Conservation (phyloP, 2,888 invertebrate species). For the Andrena flavipes region DNA sequence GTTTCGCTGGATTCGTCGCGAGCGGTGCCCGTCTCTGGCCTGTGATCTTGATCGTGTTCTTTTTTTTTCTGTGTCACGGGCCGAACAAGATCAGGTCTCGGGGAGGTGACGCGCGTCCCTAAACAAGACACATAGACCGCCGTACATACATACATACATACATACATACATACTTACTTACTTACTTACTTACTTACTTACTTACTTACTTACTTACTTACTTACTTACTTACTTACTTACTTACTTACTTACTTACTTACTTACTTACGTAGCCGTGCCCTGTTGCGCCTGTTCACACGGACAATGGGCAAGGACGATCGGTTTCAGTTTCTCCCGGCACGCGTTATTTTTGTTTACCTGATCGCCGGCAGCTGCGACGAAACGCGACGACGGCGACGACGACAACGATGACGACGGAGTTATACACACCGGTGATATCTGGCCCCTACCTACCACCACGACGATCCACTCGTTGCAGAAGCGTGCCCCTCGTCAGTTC, state of each 20-base stretch:
- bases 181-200: too few species aligned
- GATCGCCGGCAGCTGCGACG: slow-evolving; percentile 25
- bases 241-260: too few species aligned
- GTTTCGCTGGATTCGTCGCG: slow-evolving; percentile 1
- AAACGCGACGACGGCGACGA: background rate
- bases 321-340: slow-evolving; percentile 40
- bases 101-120: slow-evolving; percentile 49
- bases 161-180: too few species aligned
- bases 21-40: background rate
- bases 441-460: background rate
- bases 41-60: slow-evolving; percentile 60
- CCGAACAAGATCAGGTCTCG: slow-evolving; percentile 30
- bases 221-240: too few species aligned
- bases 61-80: slow-evolving; percentile 65
- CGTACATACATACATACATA: too few species aligned
- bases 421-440: too few species aligned
- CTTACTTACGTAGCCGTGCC: background rate
- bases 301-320: slow-evolving; percentile 66
- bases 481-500: background rate
- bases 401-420: background rate
- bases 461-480: slow-evolving; percentile 9
- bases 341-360: slow-evolving; percentile 58
- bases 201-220: too few species aligned
- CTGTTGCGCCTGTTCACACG: slow-evolving; percentile 33
- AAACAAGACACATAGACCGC: background rate